A percentile compares a stretch with the other conserved stretches of the same genome.
Conservation (phyloP, 2,888 invertebrate genomes). For the Calliphora vomitoria region DNA sequence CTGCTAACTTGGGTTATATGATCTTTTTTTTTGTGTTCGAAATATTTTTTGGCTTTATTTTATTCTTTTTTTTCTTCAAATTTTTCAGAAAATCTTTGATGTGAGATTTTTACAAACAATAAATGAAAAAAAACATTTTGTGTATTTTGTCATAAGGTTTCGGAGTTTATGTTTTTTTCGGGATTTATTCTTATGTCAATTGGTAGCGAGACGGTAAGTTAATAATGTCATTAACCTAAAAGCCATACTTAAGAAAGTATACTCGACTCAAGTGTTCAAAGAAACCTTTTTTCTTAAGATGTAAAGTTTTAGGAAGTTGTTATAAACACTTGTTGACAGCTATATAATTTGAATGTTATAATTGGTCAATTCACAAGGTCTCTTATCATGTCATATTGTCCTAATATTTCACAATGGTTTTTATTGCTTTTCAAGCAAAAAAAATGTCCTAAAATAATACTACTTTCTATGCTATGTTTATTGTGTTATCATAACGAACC, state of each 20-base stretch:
- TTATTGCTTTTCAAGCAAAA: too few species aligned
- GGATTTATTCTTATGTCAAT: slow-evolving; percentile 9
- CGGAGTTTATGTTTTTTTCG: slow-evolving; percentile 14
- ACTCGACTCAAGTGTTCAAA: not conserved
- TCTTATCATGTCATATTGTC: too few species aligned
- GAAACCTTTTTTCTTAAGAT: slow-evolving; percentile 2
- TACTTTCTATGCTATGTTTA: too few species aligned
- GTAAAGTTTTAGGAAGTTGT: not conserved
- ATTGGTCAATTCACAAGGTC: too few species aligned
- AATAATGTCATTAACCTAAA: slow-evolving; percentile 54
- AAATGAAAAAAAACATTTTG: not conserved
- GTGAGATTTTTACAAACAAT: too few species aligned
- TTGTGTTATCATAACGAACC: too few species aligned
- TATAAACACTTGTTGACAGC: slow-evolving; percentile 35
- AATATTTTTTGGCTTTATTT: slow-evolving; percentile 18
- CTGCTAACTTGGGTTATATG: slow-evolving; percentile 26
- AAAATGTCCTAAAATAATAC: too few species aligned
- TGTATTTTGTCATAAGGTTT: slow-evolving; percentile 55
- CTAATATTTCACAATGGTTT: too few species aligned
- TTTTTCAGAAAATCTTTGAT: not conserved
- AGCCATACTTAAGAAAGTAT: slow-evolving; percentile 4
- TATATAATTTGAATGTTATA: too few species aligned
- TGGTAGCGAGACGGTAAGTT: slow-evolving; percentile 1
- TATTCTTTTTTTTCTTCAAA: not conserved
- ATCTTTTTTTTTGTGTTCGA: slow-evolving; percentile 14